phyloP scores from a whole-genome alignment of 2,113 vertebrate genomes.

The Pedionomus torquatus region DNA sequence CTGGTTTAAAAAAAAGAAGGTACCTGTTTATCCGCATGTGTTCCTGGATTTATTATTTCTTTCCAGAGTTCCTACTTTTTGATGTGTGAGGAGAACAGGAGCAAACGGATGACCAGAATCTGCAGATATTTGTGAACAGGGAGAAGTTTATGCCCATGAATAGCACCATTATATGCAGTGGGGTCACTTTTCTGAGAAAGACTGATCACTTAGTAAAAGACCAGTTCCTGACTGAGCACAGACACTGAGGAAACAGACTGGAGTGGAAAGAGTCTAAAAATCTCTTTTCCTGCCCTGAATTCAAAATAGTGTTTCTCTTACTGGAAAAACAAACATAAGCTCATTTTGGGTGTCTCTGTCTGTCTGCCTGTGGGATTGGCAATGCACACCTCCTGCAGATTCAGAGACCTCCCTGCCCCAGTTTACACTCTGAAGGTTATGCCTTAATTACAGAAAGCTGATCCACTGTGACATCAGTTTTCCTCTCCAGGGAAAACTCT shows the following conservation, averaged over 20 bases:
- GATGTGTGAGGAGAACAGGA: neutral
- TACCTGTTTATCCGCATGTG: neutral
- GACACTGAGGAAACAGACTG: neutral
- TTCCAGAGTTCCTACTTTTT: neutral
- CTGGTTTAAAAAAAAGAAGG: neutral
- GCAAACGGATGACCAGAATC: neutral
- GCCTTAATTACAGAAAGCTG: slow-evolving; percentile 27
- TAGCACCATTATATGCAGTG: neutral
- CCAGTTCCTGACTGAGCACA: neutral
- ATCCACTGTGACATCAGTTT: slow-evolving; percentile 5
- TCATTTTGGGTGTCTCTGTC: slow-evolving; percentile 40
- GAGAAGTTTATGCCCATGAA: neutral
- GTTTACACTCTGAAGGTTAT: neutral
- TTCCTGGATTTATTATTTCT: neutral
- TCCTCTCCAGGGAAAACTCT: slow-evolving; percentile 28
- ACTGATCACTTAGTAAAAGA: neutral
- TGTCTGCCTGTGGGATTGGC: slow-evolving; percentile 33
- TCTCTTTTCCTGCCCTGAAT: slow-evolving; percentile 48
- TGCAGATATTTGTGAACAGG: neutral
- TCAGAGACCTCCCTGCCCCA: neutral
- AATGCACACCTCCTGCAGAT: neutral
- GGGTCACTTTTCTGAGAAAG: neutral
- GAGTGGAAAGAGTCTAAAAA: slow-evolving; percentile 57
- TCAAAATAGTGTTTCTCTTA: slow-evolving; percentile 53
- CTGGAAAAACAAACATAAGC: slow-evolving; percentile 62